Evolutionary conservation across 2,888 invertebrate genomes (phyloP).

Genomic region (Zhuqinia jingwanae): DNA sequence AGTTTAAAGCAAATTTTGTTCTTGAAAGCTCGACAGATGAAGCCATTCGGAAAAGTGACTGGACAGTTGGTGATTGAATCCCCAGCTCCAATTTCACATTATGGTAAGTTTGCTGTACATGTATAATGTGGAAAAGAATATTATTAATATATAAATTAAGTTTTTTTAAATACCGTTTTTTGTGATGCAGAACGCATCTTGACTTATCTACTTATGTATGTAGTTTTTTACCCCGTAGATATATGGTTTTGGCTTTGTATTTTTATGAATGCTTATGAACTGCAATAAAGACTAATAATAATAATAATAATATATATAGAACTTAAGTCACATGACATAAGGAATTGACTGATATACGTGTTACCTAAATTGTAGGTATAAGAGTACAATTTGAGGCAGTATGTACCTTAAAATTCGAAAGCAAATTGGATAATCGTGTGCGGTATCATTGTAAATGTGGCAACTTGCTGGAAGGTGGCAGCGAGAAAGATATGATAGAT

Average conservation of each 20-base stretch:
- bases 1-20: conserved; percentile 54
- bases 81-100: conserved; percentile 58
- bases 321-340: too few relatives aligned
- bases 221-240: too few relatives aligned
- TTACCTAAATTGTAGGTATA: conserved; percentile 44
- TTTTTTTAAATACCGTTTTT: too few relatives aligned
- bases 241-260: too few relatives aligned
- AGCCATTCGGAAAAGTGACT: conserved; percentile 46
- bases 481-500: conserved; percentile 42
- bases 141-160: too few relatives aligned
- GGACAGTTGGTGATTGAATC: conserved; percentile 62
- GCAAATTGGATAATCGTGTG: conserved; percentile 56
- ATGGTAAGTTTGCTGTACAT: conserved; percentile 53
- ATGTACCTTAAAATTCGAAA: conserved; percentile 62
- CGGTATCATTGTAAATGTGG: conserved; percentile 52
- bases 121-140: too few relatives aligned
- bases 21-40: conserved; percentile 59
- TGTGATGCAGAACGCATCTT: too few relatives aligned
- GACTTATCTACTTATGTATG: too few relatives aligned
- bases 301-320: too few relatives aligned
- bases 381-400: conserved; percentile 57
- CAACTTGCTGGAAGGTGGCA: conserved; percentile 41
- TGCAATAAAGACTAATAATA: too few relatives aligned
- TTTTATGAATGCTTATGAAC: too few relatives aligned
- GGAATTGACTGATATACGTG: too few relatives aligned